A percentile compares a stretch with the other conserved stretches of the same genome.
phyloP scores from a whole-genome alignment of 2,888 invertebrate species.

The Xestoiulus laeticollis region DNA sequence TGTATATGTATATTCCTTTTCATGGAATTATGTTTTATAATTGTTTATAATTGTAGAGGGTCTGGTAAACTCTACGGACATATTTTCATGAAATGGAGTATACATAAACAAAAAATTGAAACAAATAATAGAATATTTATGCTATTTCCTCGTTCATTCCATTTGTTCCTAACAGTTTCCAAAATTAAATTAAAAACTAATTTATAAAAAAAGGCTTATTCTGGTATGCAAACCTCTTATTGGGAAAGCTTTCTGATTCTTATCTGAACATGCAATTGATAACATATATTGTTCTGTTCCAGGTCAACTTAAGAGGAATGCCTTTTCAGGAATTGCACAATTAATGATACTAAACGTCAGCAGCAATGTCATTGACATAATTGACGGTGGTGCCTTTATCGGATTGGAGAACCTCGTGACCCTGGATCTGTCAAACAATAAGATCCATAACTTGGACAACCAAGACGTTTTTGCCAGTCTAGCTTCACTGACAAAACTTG shows the following conservation, averaged over 20 bases:
- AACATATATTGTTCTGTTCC: neutral
- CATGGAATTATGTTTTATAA: too few species aligned
- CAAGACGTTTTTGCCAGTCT: slow-evolving; percentile 61
- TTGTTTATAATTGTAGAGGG: too few species aligned
- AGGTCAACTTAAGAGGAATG: slow-evolving; percentile 63
- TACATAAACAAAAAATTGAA: too few species aligned
- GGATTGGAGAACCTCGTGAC: slow-evolving; percentile 62
- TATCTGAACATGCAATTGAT: neutral
- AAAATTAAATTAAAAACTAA: too few species aligned
- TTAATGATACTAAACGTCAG: slow-evolving; percentile 82
- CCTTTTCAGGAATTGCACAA: slow-evolving; percentile 75
- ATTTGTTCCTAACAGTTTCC: too few species aligned
- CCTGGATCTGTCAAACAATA: slow-evolving; percentile 56
- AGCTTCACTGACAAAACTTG: slow-evolving; percentile 72
- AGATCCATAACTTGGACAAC: slow-evolving; percentile 44
- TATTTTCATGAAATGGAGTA: too few species aligned
- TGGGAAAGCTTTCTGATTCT: slow-evolving; percentile 13
- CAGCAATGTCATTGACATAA: slow-evolving; percentile 76
- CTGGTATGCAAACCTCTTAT: neutral
- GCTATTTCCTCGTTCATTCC: too few species aligned
- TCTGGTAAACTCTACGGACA: too few species aligned
- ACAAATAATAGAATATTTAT: too few species aligned
- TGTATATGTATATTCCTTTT: too few species aligned
- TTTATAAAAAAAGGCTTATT: too few species aligned
- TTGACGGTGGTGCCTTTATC: slow-evolving; percentile 80